Evolutionary conservation across 2,888 invertebrate genomes (phyloP).

Genomic region (Eupelmus urozonus): DNA sequence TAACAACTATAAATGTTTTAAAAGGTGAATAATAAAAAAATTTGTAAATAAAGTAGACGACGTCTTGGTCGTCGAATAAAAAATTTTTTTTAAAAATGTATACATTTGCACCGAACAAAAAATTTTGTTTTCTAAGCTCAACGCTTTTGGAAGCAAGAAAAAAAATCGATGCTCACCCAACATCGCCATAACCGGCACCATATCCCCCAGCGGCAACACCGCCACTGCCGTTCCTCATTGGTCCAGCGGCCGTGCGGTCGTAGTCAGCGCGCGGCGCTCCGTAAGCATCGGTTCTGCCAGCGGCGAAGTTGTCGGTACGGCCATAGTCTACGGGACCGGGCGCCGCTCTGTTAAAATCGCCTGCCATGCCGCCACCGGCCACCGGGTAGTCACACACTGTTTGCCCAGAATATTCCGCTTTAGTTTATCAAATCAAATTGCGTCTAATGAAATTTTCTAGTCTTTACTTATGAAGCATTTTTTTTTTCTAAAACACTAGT

Average conservation of each 20-base stretch:
- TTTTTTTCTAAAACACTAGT: no score
- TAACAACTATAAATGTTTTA: no score
- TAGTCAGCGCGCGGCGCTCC: slow-evolving; percentile 74
- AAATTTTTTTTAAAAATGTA: no score
- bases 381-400: slow-evolving; percentile 66
- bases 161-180: slow-evolving; percentile 69
- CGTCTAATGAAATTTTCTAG: no score
- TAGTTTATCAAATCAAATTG: slow-evolving; percentile 23
- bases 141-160: not conserved
- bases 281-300: slow-evolving; percentile 73
- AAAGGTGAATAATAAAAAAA: no score
- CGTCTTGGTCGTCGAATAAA: no score
- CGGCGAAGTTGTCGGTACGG: slow-evolving; percentile 73
- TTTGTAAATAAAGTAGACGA: no score
- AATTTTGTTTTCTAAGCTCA: no score
- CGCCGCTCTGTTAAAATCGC: slow-evolving; percentile 74
- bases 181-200: slow-evolving; percentile 74
- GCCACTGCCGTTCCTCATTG: slow-evolving; percentile 75
- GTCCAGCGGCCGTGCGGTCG: slow-evolving; percentile 73
- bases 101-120: no score
- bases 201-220: slow-evolving; percentile 73
- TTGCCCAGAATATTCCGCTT: slow-evolving; percentile 49
- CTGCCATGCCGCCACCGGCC: slow-evolving; percentile 73
- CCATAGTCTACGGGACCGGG: slow-evolving; percentile 75
- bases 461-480: no score